Base-by-base conservation (phyloP, 2,113 vertebrate species). In the Misgurnus mizolepis region DNA sequence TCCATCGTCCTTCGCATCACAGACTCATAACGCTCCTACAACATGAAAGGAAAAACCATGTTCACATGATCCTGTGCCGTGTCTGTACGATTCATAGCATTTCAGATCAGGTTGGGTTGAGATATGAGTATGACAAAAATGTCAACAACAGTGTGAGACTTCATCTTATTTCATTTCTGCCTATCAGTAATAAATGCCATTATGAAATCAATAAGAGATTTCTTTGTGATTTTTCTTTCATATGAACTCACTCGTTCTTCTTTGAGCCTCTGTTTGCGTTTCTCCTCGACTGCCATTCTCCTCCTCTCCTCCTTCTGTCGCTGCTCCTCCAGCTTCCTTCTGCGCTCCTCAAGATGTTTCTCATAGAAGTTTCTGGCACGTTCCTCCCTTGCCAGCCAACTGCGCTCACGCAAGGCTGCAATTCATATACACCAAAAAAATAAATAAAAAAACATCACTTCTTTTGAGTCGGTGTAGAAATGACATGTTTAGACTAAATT, bases 321-420 rank as follows among this genome's bases (percentile, higher is more conserved):
- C 83, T 97, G 96, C 81, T 97, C 95, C 88, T 94, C 94, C 2
- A 98, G 87, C 76, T 93, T 97, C 89, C 91, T 96, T 81, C 89
- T 95, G 50, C 96, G 93, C n/a, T 96, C 95, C 76, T 96, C 94
- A 66, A 98, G 86, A 80, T 96, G 97, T 82, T 94, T 95, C 69
- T 96, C 94, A 15, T 97, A 94, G 90, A 95, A 94, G 41, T 89
- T 94, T 70, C 86, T 88, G 78, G 97, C 97, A 39, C 94, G 91
- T 82, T 94, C 93, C 88, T 98, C 96, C 78, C 93, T 92, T 87
- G 95, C 96, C 84, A 95, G 67, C 93, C 96, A 94, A 58, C 93
- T 17, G 0, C 87, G 87, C 78, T 98, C 96, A 87, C 96, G 95
- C 1, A 94, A 94, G 62, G 93, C 96, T 99, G 70, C 6, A 78